phyloP scores from a whole-genome alignment of 2,113 vertebrate genomes.

The Xenotilapia caudafasciata region DNA sequence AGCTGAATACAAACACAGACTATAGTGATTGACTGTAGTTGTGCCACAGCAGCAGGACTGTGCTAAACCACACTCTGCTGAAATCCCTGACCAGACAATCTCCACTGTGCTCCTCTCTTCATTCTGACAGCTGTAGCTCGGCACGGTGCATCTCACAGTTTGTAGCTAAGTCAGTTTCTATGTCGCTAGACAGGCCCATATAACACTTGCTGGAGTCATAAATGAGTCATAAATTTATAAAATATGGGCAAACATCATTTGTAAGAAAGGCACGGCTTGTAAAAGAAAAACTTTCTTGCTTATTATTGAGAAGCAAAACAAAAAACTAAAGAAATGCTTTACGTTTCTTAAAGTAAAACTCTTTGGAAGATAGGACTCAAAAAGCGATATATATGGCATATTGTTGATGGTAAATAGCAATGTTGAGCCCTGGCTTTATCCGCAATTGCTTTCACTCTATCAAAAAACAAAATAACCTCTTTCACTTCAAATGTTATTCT shows the following conservation, averaged over 20 bases:
- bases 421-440: not conserved
- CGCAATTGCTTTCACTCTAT: not conserved
- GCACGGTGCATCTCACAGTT: not conserved
- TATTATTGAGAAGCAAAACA: not conserved
- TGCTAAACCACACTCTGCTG: slow-evolving; percentile 12
- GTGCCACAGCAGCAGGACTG: not conserved
- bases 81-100: not conserved
- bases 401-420: not conserved
- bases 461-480: not conserved
- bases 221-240: not conserved
- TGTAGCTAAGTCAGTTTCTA: not conserved
- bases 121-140: not conserved
- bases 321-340: not conserved
- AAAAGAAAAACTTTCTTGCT: not conserved
- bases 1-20: slow-evolving; percentile 15
- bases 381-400: not conserved
- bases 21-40: not conserved
- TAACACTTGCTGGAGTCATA: not conserved
- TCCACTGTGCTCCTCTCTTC: not conserved
- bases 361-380: not conserved
- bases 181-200: not conserved
- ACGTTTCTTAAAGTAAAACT: not conserved
- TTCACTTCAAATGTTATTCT: not conserved
- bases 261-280: not conserved
- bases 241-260: not conserved